Evolutionary conservation across 2,113 vertebrate genomes (phyloP), one percentile per base, ranked within the genome.

Genomic region (Myiozetetes cayanensis): DNA sequence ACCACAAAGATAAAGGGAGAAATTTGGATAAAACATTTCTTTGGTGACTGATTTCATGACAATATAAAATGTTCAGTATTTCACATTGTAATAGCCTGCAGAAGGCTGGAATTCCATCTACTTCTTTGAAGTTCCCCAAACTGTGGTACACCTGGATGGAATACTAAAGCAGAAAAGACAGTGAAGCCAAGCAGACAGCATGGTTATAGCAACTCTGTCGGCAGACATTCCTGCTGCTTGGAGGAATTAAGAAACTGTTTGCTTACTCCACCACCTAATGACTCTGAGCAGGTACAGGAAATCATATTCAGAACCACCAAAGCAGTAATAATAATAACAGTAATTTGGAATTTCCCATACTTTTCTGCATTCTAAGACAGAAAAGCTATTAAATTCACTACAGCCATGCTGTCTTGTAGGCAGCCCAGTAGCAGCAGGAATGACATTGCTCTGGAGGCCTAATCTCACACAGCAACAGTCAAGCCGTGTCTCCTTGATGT

Each of bases 401-500:
- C 47, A 70, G 20, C 20, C 4, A 4, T 30, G 59, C 15, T 50
- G 27, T 46, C 27, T 66, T 30, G 35, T 2, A 18, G 44, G 31
- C 55, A 92, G 27, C 11, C 61, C 28, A 28, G 7, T 6, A 75
- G 50, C 58, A 87, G 55, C 28, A 52, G 28, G 25, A 44, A 71
- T 16, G 22, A 22, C 30, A 63, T 14, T 22, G 31, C 23, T 74
- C 46, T 55, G 24, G 25, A 77, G 20, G 20, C 20, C 31, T 3
- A 70, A 17, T 5, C 2, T 5, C 53, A 83, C 50, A 20, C 47
- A 85, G 14, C 13, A 44, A 27, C 2, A 6, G 21, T 20, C 52
- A 67, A 78, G 49, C 4, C 8, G 0, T 24, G 15, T 39, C 28
- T 76, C n/a, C 46, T 41, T 5, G 2, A n/a, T 2, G 0, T 61